phyloP scores from a whole-genome alignment of 2,888 invertebrate species.

The Diabrotica balteata region DNA sequence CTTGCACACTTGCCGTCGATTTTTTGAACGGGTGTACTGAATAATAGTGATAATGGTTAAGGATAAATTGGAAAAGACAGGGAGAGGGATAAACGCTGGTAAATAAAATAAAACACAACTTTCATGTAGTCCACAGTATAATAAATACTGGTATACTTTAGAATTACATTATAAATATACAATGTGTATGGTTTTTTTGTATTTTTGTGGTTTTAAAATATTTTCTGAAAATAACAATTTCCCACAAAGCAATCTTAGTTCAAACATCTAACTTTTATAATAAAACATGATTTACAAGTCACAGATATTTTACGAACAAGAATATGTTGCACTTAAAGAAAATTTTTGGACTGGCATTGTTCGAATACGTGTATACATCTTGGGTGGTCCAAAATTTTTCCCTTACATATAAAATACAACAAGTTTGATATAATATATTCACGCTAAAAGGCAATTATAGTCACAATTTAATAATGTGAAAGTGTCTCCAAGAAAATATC shows the following conservation, averaged over 20 bases:
- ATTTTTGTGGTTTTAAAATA: constrained; percentile 63
- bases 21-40: too few relatives aligned
- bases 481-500: constrained; percentile 34
- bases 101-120: constrained; percentile 50
- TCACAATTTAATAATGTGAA: constrained; percentile 57
- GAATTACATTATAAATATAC: constrained; percentile 66
- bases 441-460: constrained; percentile 63
- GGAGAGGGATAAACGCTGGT: too few relatives aligned
- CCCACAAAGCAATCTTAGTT: constrained; percentile 62
- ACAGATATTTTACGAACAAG: constrained; percentile 61
- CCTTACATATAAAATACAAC: constrained; percentile 57
- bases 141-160: constrained; percentile 66
- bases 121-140: constrained; percentile 64
- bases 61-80: too few relatives aligned
- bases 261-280: constrained; percentile 61
- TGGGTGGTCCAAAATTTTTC: constrained; percentile 50
- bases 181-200: constrained; percentile 63
- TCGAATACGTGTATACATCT: constrained; percentile 31
- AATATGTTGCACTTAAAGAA: constrained; percentile 56
- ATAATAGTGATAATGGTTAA: too few relatives aligned
- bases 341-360: constrained; percentile 40
- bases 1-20: too few relatives aligned
- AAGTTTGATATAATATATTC: constrained; percentile 57
- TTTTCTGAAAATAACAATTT: constrained; percentile 66
- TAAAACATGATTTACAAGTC: constrained; percentile 60